Base-by-base conservation (phyloP, 2,888 invertebrate species). In the Anoplius nigerrimus region DNA sequence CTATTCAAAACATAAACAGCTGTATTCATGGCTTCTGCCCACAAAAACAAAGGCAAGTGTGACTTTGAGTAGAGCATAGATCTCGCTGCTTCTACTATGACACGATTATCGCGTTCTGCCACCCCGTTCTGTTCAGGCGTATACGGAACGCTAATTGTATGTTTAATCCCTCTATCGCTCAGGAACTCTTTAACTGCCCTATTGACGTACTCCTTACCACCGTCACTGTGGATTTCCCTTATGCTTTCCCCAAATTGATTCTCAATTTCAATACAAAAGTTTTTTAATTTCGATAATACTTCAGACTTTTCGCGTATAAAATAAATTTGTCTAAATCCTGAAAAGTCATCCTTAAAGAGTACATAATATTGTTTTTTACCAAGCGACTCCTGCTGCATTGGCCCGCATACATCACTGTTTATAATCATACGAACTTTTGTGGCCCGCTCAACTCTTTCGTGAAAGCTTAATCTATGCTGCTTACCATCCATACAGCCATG, bases 261-360 rank as follows among this genome's bases (percentile, higher is more conserved):
- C n/a, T 15, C 2, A 24, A 22, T 20, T 21, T 21, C 27, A 34
- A 24, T 43, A 15, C 52, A 6, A 18, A 57, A 72, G 8, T 62
- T 54, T 48, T 54, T 60, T 18, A 72, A 60, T 21, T 62, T 60
- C 13, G 51, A 45, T 8, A 48, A 46, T 11, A 56, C 52, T 56
- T 66, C 56, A 3, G 63, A 63, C 20, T 72, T 72, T 15, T 69
- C 53, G 3, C 42, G 22, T 15, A 72, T 20, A 15, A 63, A 63
- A 20, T 66, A 66, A 4, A 66, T 53, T n/a, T 16, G 45, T 6
- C 60, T 22, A 46, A 59, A 74, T 18, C 69, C 59, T 15, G 71
- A 64, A n/a, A 48, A 55, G 48, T 76, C 71, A 56, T 78, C 71
- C 51, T 74, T 76, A 56, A 79, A 74, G 0, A 66, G 5, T 21